A percentile compares a stretch with the other conserved stretches of the same genome.
These are phyloP conservation scores for Electrophaes corylata DNA, from an alignment of 2,888 invertebrate species.

Conservation along the genomic window DNA sequence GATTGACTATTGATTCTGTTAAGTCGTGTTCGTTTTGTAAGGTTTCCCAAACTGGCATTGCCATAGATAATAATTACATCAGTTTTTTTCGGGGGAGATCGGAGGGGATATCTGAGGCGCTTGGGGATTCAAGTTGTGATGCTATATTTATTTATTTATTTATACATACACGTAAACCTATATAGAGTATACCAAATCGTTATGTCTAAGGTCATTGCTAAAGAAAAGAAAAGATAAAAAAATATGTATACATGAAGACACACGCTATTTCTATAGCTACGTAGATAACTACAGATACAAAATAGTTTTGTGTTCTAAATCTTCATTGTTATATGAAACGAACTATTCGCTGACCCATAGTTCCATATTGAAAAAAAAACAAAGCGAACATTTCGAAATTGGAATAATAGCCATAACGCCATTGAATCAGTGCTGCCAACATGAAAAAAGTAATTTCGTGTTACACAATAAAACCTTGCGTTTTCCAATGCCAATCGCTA, in stretches of 20 bases:
- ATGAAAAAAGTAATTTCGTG: slow-evolving; percentile 36
- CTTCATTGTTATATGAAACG: not conserved
- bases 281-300: not conserved
- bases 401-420: slow-evolving; percentile 48
- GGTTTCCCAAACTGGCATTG: slow-evolving; percentile 16
- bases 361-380: slow-evolving; percentile 26
- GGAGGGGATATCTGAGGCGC: too few species aligned
- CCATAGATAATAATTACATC: not conserved
- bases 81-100: too few species aligned
- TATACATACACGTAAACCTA: too few species aligned
- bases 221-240: too few species aligned
- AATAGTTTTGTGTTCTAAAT: not conserved
- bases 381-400: slow-evolving; percentile 50
- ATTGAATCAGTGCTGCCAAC: slow-evolving; percentile 49
- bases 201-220: too few species aligned
- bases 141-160: too few species aligned
- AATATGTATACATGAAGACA: too few species aligned
- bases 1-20: slow-evolving; percentile 14
- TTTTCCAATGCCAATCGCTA: slow-evolving; percentile 49
- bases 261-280: too few species aligned
- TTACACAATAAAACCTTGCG: slow-evolving; percentile 49
- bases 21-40: slow-evolving; percentile 18
- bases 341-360: slow-evolving; percentile 7
- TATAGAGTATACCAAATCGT: too few species aligned
- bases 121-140: too few species aligned